Evolutionary conservation across 2,888 invertebrate species (phyloP), one percentile per base, ranked within the genome.

Genomic region (Phengaris arion): DNA sequence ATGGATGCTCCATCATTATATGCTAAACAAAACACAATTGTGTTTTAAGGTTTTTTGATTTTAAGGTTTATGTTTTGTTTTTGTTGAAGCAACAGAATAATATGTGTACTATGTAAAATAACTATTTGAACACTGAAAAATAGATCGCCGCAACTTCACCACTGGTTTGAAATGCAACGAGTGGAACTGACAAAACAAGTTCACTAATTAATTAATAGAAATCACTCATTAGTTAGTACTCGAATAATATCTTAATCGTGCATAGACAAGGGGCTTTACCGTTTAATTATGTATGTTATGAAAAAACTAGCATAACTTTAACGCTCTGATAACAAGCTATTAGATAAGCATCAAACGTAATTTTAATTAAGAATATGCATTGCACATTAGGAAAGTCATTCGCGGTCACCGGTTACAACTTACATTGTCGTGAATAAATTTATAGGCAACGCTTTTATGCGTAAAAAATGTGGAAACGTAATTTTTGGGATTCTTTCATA

Each of bases 321-420:
- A 70, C 70, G 70, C 51, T 70, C 70, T 70, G 70, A 70, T 70
- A 70, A 70, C 70, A n/a, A 15, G 22, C 51, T 70, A 70, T 70
- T 70, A 70, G 70, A 70, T 70, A 70, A 70, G 10, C n/a, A 22
- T 52, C 70, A 15, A 48, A 52, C 12, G 22, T 51, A 15, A 70
- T 68, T 45, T 68, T 68, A 68, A 70, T 48, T 70, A 70, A 70
- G 22, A 22, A 35, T 35, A 12, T 45, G 68, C 45, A 13, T 52
- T 72, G 12, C 70, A 35, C 54, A 7, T 51, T 54, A 22, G 6
- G 13, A 51, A 35, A 54, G 12, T 51, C 22, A 52, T 68, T 68
- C 45, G 13, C 13, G 46, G 45, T 64, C 64, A 64, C 35, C 7
- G 22, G 72, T 52, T 52, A 72, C 22, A 22, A 22, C 22, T 22